phyloP scores from a whole-genome alignment of 2,797 vertebrate species.

The Crocidura indochinensis region DNA sequence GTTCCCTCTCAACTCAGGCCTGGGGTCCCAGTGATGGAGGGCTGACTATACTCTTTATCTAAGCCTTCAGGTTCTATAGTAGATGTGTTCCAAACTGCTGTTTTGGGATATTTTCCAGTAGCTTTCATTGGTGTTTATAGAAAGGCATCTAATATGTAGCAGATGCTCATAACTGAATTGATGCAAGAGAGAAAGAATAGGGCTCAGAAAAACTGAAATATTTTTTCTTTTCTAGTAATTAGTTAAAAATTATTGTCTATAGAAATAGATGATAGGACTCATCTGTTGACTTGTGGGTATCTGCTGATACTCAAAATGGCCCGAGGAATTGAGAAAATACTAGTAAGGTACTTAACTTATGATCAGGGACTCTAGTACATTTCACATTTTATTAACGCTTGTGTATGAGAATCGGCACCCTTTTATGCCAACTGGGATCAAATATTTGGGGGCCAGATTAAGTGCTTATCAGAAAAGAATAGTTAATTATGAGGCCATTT shows the following conservation, averaged over 20 bases:
- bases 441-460: neutral
- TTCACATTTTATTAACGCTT: neutral
- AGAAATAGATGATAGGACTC: neutral
- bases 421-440: neutral
- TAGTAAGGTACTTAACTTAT: neutral
- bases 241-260: conserved; percentile 22
- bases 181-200: neutral
- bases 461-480: neutral
- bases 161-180: neutral
- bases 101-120: neutral
- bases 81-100: neutral
- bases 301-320: neutral
- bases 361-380: neutral
- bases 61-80: neutral
- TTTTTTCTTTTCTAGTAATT: conserved; percentile 8
- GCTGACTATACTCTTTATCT: too few species aligned
- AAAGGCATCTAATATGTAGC: neutral
- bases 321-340: neutral
- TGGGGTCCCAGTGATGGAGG: too few species aligned
- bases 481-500: neutral
- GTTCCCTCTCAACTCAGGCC: too few species aligned
- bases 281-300: neutral
- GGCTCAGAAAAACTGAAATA: neutral
- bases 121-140: neutral
- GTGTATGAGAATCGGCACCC: neutral